phyloP scores from a whole-genome alignment of 2,888 invertebrate genomes.

The Drosophila diplacantha region DNA sequence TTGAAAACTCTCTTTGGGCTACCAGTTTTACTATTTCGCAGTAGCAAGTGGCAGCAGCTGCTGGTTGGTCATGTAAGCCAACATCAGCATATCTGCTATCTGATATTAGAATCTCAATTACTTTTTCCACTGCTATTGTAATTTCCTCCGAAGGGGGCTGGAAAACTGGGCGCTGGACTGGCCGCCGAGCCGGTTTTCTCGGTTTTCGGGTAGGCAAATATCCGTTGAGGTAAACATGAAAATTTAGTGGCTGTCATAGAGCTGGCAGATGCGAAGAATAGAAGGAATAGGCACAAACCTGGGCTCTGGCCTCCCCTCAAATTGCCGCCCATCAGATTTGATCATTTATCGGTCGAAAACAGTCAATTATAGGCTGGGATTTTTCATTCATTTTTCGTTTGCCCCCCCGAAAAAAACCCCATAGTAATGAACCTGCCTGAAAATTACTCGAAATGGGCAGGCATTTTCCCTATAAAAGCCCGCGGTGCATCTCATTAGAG shows the following conservation, averaged over 20 bases:
- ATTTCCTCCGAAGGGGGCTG: conserved; percentile 40
- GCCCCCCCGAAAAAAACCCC: conserved; percentile 9
- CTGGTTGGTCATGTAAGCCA: conserved; percentile 37
- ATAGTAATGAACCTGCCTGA: not conserved
- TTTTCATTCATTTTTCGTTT: conserved; percentile 10
- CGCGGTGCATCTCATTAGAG: conserved; percentile 19
- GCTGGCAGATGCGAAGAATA: conserved; percentile 10
- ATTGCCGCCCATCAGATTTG: conserved; percentile 30
- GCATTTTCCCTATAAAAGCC: conserved; percentile 11
- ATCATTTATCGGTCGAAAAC: conserved; percentile 38
- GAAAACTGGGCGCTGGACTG: conserved; percentile 52
- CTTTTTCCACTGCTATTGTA: conserved; percentile 60
- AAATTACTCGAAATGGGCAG: conserved; percentile 22
- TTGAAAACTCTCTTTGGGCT: conserved; percentile 56
- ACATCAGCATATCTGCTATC: conserved; percentile 62
- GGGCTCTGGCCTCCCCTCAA: not conserved
- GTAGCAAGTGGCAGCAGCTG: conserved; percentile 31
- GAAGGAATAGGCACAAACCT: not conserved
- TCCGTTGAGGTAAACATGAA: conserved; percentile 41
- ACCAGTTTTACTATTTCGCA: conserved; percentile 55
- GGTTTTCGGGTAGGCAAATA: conserved; percentile 54
- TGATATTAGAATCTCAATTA: conserved; percentile 73
- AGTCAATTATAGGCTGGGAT: conserved; percentile 28
- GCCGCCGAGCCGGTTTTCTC: conserved; percentile 47
- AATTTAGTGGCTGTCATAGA: conserved; percentile 39